Base-by-base conservation (phyloP, 2,888 invertebrate species). In the Colletes collaris region DNA sequence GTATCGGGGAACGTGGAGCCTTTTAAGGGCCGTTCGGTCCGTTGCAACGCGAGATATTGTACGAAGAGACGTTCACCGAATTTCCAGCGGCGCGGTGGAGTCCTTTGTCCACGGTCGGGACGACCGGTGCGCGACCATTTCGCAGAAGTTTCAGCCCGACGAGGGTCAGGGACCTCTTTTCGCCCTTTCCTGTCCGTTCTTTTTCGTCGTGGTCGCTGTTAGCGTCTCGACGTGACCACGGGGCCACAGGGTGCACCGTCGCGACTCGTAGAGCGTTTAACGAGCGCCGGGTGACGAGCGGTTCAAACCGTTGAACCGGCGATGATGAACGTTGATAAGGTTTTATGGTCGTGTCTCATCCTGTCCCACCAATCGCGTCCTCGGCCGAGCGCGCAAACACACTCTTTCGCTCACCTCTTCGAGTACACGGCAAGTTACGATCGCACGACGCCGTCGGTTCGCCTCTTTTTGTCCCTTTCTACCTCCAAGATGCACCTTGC, bases 321-420 rank as follows among this genome's bases (percentile, higher is more conserved):
- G 89, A 87, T 87, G 87, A 89, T 89, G 89, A 90, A 89, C 89
- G 88, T 88, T 90, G 89, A 90, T 90, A 90, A 90, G 89, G 89
- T 89, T 89, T 90, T 90, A 89, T 89, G 88, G 88, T 81, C 88
- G 87, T 88, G 86, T 90, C 89, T 89, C 90, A 89, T 90, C 89
- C 89, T 89, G 89, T 90, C 87, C 85, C 86, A 83, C 84, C 89
- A 86, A 87, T 88, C 86, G 86, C 81, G 75, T 76, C 81, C 81
- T 72, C 77, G 4, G n/a, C 27, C 49, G 58, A 7, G 40, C 60
- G 3, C 56, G 13, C 62, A 19, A 10, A 8, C 8, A 46, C 49
- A 56, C 46, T 52, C 59, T 67, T 49, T 70, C 37, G 73, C 76
- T 70, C 73, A 82, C 78, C 82, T 82, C 81, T 75, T 56, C 44